Evolutionary conservation across 2,797 vertebrate genomes (phyloP), one percentile per base, ranked within the genome.

Genomic region (Sciurus vulgaris): DNA sequence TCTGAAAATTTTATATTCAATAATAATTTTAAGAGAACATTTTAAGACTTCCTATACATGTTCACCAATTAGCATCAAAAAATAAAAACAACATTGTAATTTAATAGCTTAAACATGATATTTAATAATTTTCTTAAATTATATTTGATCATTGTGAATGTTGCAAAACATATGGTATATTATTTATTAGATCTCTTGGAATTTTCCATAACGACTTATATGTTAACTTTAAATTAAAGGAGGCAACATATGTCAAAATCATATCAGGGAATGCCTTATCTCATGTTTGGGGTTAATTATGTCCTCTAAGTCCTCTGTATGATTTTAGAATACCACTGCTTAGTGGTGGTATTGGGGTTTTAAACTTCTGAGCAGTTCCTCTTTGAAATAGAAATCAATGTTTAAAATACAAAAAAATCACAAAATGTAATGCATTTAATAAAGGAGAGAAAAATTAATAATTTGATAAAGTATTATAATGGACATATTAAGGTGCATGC

Each of bases 351-450:
- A 89, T 86, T 61, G 4, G 1, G 35, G 15, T 4, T 56, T 89
- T 49, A 74, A 88, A 33, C 0, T 12, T 82, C 24, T 86, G 20
- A 44, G 38, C 7, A 54, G 6, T 10, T 79, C 20, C 15, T 54
- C 30, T 85, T 83, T 84, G 38, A 93, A 86, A 88, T 82, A 74
- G 35, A 87, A 89, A 49, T 67, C 20, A 18, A 33, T 93, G 18
- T 24, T 69, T 77, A 30, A 49, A 90, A 76, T 84, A 35, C 33
- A 78, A 87, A 89, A 79, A 63, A 63, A 15, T 70, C 38, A 83
- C 65, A 49, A 78, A 63, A 56, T 89, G 3, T 30, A 95, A 63
- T 59, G 74, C 2, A 84, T 54, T 83, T 91, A 94, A 84, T 59
- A 67, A 73, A 87, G 7, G 6, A 35, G 77, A 79, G 12, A 61